These are phyloP conservation scores for Mastigias papua DNA, from an alignment of 30 jellyfish, hydroid and myxozoan species.

Conservation along the genomic window DNA sequence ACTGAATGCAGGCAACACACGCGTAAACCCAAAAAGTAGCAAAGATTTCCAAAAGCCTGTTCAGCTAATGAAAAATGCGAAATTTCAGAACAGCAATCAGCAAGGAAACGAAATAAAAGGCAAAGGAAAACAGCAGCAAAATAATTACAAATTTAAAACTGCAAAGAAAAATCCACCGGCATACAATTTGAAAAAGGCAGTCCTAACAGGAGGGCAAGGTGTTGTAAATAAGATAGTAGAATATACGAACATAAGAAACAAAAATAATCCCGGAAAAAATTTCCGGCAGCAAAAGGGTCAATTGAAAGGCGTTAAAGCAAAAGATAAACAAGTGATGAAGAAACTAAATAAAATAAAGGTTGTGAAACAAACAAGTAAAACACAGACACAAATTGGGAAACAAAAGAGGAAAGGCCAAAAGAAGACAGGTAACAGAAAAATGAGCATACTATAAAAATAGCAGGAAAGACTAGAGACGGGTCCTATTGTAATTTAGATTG, in stretches of 20 bases:
- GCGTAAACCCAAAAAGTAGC: neutral
- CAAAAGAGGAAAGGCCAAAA: neutral
- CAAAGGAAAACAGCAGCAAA: neutral
- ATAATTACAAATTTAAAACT: neutral
- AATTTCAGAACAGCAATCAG: neutral
- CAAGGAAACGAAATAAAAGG: neutral
- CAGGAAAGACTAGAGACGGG: neutral
- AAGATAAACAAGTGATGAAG: neutral
- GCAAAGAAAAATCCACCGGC: neutral
- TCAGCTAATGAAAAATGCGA: neutral
- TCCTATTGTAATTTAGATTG: too few relatives aligned
- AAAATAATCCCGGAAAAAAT: neutral
- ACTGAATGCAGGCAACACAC: too few relatives aligned
- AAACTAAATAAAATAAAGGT: neutral
- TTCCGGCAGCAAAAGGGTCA: neutral
- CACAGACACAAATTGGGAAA: neutral
- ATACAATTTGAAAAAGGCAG: neutral
- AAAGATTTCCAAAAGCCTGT: neutral
- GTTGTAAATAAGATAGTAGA: neutral
- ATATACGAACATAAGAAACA: neutral
- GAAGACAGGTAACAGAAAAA: neutral
- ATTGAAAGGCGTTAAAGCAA: neutral
- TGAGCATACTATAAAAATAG: slow-evolving; percentile 6
- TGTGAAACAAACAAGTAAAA: neutral
- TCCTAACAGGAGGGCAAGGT: neutral